A percentile compares a stretch with the other conserved stretches of the same genome.
phyloP scores from a whole-genome alignment of 1,140 invertebrate genomes.

The roundworm (Caenorhabditis elegans) region DNA sequence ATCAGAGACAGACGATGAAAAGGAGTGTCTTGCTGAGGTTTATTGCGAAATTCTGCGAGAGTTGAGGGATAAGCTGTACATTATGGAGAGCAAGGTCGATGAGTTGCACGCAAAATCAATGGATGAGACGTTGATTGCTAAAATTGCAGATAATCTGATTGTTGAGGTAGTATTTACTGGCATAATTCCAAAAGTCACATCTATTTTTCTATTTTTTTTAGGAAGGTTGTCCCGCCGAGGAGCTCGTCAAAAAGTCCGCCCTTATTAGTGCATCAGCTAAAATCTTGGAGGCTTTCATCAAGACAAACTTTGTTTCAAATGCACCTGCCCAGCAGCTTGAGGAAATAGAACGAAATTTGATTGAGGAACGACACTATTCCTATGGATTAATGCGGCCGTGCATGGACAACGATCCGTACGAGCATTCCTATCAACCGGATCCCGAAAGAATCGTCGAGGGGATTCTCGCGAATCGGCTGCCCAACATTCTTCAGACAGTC shows the following conservation, averaged over 20 bases:
- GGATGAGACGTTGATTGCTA: neutral
- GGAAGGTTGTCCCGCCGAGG: neutral
- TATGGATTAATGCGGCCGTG: neutral
- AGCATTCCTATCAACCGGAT: neutral
- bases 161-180: slow-evolving; percentile 10
- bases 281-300: neutral
- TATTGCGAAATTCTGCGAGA: neutral
- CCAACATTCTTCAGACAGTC: neutral
- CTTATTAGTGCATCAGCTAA: neutral
- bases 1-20: neutral
- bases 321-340: neutral
- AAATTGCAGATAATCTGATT: slow-evolving; percentile 1
- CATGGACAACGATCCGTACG: neutral
- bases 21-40: neutral
- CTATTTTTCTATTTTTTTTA: too few species aligned
- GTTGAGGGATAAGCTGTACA: neutral
- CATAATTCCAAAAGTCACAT: too few species aligned
- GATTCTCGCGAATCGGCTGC: neutral
- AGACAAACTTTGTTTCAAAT: neutral
- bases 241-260: neutral
- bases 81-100: neutral
- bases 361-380: neutral
- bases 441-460: slow-evolving; percentile 1
- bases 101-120: neutral
- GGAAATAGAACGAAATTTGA: neutral